Percentiles rank a stretch among this genome's conserved stretches.
Conservation (phyloP, 1,140 invertebrate genomes). For the Anastrepha ludens region DNA sequence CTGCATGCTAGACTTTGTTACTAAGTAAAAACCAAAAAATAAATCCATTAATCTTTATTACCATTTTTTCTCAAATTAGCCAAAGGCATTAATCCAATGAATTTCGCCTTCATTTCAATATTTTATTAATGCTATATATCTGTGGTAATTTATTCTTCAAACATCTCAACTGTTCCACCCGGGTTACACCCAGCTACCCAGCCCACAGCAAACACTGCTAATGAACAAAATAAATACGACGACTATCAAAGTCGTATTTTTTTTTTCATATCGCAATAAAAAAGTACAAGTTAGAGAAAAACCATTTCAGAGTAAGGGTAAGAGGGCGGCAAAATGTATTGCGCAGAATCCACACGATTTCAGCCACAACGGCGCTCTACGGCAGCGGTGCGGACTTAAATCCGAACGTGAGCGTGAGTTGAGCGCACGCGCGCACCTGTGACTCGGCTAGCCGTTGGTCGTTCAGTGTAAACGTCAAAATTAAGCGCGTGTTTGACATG, state of each 20-base stretch:
- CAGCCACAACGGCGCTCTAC: neutral
- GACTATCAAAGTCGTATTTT: neutral
- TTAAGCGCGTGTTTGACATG: constrained; percentile 49
- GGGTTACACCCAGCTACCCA: neutral
- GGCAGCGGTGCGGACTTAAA: neutral
- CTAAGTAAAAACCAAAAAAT: neutral
- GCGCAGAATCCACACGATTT: neutral
- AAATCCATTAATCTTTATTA: neutral
- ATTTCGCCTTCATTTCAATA: neutral
- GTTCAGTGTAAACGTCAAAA: constrained; percentile 40
- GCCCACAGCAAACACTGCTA: neutral
- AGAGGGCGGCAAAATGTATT: neutral
- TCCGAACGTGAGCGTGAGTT: neutral
- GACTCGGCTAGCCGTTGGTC: neutral
- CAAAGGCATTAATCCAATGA: neutral
- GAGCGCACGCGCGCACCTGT: constrained; percentile 48
- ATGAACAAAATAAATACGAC: too few species aligned
- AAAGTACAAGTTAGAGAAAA: neutral
- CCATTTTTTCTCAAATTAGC: neutral
- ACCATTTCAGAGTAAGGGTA: neutral
- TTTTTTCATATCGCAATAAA: neutral
- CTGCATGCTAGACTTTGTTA: too few species aligned
- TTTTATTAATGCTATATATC: too few species aligned
- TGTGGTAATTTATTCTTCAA: constrained; percentile 7
- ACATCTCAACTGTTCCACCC: constrained; percentile 1